Conservation (phyloP, 1,140 invertebrate genomes). For the Ceratosolen fusciceps region DNA sequence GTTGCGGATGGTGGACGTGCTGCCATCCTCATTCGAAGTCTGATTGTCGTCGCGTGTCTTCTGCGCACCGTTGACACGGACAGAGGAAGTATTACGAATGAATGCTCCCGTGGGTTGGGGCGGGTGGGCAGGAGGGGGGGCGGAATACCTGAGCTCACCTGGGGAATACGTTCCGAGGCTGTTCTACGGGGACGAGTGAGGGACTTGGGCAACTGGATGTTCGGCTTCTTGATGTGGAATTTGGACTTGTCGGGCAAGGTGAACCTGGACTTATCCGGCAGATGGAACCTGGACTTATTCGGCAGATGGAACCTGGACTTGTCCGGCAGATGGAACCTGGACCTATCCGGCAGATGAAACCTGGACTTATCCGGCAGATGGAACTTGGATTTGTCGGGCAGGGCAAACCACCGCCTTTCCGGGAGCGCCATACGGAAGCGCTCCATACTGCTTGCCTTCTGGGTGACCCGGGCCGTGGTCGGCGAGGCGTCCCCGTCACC, state of each 20-base stretch:
- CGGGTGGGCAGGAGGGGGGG: too few species aligned
- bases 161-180: conserved; percentile 53
- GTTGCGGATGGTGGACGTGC: conserved; percentile 68
- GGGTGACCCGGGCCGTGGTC: conserved; percentile 50
- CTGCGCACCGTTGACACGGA: too few species aligned
- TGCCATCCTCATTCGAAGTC: conserved; percentile 59
- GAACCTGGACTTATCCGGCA: conserved; percentile 76
- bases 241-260: conserved; percentile 75
- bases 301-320: conserved; percentile 74
- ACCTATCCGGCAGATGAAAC: conserved; percentile 74
- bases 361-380: conserved; percentile 74
- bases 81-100: too few species aligned
- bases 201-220: conserved; percentile 62
- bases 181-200: conserved; percentile 52
- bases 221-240: conserved; percentile 71
- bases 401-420: conserved; percentile 72
- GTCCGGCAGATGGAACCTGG: conserved; percentile 75
- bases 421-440: conserved; percentile 69
- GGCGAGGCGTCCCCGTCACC: conserved; percentile 29
- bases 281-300: conserved; percentile 73
- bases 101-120: too few species aligned
- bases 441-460: conserved; percentile 63
- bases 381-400: conserved; percentile 75
- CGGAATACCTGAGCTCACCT: too few species aligned
- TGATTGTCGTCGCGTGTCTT: conserved; percentile 18